Evolutionary conservation across 2,113 vertebrate genomes (phyloP).

Genomic region (Mesembrinibis cayennensis): DNA sequence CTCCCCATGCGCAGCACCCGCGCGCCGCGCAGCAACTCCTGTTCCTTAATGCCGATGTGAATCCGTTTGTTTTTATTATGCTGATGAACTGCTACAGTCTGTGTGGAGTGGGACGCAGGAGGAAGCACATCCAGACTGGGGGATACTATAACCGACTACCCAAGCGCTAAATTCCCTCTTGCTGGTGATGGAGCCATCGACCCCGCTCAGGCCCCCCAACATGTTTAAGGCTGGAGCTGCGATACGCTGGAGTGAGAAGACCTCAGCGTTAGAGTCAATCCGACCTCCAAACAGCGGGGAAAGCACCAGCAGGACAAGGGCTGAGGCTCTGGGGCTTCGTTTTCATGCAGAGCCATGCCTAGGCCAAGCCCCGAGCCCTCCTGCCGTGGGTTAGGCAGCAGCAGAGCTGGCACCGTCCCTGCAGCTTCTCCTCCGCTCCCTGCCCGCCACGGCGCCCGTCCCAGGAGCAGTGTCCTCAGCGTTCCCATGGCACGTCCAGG

Average conservation of each 20-base stretch:
- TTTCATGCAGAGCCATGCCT: background rate
- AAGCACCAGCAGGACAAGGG: background rate
- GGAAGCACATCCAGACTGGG: background rate
- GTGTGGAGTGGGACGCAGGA: background rate
- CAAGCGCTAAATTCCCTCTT: fast-evolving
- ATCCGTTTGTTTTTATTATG: background rate
- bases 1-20: background rate
- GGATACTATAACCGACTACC: background rate
- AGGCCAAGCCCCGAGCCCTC: background rate
- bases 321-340: background rate
- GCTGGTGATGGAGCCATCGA: background rate
- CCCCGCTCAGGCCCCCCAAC: fast-evolving
- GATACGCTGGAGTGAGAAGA: background rate
- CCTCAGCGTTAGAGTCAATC: background rate
- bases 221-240: fast-evolving
- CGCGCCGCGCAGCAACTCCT: background rate
- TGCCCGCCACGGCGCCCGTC: fast-evolving
- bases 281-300: background rate
- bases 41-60: fast-evolving
- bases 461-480: background rate
- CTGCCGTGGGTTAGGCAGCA: background rate
- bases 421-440: background rate
- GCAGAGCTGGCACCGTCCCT: background rate
- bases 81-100: background rate
- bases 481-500: background rate